These are phyloP conservation scores for Chaitophorus viminalis DNA, from an alignment of 2,888 invertebrate species.

Conservation along the genomic window DNA sequence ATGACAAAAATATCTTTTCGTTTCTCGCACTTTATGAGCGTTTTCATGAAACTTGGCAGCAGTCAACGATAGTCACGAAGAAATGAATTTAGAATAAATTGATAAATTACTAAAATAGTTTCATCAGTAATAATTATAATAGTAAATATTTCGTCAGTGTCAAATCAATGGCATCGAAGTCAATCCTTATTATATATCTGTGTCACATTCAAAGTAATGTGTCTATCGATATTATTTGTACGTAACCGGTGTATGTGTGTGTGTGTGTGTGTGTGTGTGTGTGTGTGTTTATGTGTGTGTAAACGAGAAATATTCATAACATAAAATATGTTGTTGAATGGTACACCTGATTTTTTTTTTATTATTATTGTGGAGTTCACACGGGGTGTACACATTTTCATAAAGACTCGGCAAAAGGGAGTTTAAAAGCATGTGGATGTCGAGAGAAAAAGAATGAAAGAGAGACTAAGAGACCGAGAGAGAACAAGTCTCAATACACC, in stretches of 20 bases:
- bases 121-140: not conserved
- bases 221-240: not conserved
- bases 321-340: constrained; percentile 23
- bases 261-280: no score
- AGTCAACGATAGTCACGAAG: not conserved
- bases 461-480: not conserved
- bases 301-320: constrained; percentile 16
- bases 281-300: not conserved
- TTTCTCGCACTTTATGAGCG: not conserved
- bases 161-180: not conserved
- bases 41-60: constrained; percentile 1
- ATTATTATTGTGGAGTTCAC: constrained; percentile 3
- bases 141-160: not conserved
- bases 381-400: constrained; percentile 8
- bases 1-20: not conserved
- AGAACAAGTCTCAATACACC: not conserved
- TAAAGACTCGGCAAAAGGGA: constrained; percentile 14
- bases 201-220: not conserved
- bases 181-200: not conserved
- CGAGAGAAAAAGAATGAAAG: not conserved
- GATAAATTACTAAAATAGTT: not conserved
- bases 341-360: constrained; percentile 40
- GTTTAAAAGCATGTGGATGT: not conserved
- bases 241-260: not conserved
- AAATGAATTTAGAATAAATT: not conserved